Percentiles rank a stretch among this genome's conserved stretches.
Conservation (phyloP, 2,797 vertebrate species). For the Podarcis siculus region DNA sequence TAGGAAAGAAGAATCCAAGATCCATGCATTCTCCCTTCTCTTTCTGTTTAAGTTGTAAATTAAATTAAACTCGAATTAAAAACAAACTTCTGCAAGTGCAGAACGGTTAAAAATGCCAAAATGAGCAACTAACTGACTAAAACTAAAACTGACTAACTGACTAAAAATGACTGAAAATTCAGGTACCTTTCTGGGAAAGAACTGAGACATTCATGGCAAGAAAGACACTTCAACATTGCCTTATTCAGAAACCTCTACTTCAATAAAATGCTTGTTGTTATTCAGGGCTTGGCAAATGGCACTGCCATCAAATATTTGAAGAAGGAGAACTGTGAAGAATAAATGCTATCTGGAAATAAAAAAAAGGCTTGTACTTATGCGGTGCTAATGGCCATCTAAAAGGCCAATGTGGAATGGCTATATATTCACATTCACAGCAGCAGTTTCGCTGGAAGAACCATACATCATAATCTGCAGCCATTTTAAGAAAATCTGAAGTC, state of each 20-base stretch:
- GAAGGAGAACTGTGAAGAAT: slow-evolving; percentile 61
- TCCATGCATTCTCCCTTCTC: not conserved
- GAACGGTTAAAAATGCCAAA: not conserved
- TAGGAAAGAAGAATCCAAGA: not conserved
- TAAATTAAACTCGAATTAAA: too few species aligned
- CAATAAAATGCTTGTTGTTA: slow-evolving; percentile 69
- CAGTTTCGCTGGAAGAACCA: slow-evolving; percentile 57
- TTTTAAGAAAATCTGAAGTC: slow-evolving; percentile 55
- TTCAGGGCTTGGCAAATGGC: slow-evolving; percentile 58
- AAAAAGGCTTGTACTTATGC: slow-evolving; percentile 53
- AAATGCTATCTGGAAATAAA: slow-evolving; percentile 52
- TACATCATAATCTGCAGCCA: slow-evolving; percentile 67
- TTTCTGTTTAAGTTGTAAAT: not conserved
- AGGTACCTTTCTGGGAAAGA: not conserved
- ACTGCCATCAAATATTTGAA: slow-evolving; percentile 49
- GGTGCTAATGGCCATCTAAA: slow-evolving; percentile 60
- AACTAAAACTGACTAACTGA: not conserved
- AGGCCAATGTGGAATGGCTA: slow-evolving; percentile 54
- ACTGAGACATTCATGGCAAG: not conserved
- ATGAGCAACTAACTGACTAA: not conserved
- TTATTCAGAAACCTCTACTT: slow-evolving; percentile 63
- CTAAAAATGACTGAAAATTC: not conserved
- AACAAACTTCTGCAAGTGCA: not conserved
- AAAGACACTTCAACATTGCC: not conserved
- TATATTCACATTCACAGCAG: slow-evolving; percentile 59